Evolutionary conservation across 2,797 vertebrate species (phyloP).

Genomic region (Serranus cabrilla): DNA sequence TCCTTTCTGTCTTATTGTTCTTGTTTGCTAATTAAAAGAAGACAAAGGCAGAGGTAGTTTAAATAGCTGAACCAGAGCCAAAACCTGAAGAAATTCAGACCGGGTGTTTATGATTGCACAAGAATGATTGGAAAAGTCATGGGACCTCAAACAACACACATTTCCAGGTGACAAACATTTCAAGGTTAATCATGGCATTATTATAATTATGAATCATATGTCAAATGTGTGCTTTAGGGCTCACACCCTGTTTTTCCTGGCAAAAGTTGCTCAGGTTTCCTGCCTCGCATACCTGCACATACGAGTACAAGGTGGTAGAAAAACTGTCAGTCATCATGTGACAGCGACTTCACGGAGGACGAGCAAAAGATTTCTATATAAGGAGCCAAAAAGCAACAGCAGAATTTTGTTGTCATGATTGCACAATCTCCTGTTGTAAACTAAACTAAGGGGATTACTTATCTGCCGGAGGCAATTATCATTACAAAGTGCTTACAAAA

Average conservation of each 20-base stretch:
- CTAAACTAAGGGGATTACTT: slow-evolving; percentile 67
- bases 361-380: slow-evolving; percentile 76
- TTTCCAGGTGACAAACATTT: slow-evolving; percentile 31
- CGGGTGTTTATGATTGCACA: slow-evolving; percentile 27
- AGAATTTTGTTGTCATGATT: slow-evolving; percentile 72
- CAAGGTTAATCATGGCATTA: slow-evolving; percentile 7
- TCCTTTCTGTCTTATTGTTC: slow-evolving; percentile 21
- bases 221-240: slow-evolving; percentile 28
- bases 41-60: slow-evolving; percentile 28
- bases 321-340: slow-evolving; percentile 47
- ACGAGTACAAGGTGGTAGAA: slow-evolving; percentile 14
- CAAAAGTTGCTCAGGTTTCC: slow-evolving; percentile 41
- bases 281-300: slow-evolving; percentile 36
- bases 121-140: slow-evolving; percentile 33
- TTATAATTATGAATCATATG: slow-evolving; percentile 48
- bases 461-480: slow-evolving; percentile 77
- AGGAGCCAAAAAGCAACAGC: slow-evolving; percentile 70
- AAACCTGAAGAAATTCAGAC: slow-evolving; percentile 28
- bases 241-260: slow-evolving; percentile 31
- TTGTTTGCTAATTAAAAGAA: slow-evolving; percentile 28
- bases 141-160: slow-evolving; percentile 6
- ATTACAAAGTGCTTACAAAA: slow-evolving; percentile 79
- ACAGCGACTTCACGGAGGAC: slow-evolving; percentile 41
- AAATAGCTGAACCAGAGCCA: slow-evolving; percentile 37
- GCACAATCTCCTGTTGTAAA: slow-evolving; percentile 78